Conservation (phyloP, 2,113 vertebrate species). For the Brachypodius melanocephalos region DNA sequence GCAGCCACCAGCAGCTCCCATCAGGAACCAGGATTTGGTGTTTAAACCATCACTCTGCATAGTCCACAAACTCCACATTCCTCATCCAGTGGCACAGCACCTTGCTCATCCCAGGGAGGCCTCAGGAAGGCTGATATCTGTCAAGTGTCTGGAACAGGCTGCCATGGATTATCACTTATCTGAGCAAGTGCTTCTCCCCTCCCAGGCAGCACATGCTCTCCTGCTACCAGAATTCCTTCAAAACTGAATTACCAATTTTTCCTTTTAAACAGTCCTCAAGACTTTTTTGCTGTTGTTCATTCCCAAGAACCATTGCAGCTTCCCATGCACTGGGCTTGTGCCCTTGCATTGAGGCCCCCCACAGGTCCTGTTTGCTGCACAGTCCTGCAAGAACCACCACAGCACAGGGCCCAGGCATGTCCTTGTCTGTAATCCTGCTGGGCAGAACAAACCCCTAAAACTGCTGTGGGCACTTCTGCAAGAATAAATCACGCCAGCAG, state of each 20-base stretch:
- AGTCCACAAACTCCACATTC: background rate
- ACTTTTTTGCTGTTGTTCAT: background rate
- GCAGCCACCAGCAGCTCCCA: background rate
- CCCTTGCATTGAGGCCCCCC: accelerated
- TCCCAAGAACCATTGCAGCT: background rate
- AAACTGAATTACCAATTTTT: background rate
- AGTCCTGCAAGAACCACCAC: background rate
- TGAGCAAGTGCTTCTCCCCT: background rate
- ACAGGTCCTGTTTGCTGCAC: accelerated
- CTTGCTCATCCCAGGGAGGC: background rate
- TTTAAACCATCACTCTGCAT: background rate
- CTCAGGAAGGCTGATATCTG: background rate
- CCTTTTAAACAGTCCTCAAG: background rate
- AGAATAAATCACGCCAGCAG: background rate
- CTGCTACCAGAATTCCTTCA: background rate
- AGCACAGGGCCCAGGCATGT: background rate
- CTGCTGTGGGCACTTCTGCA: background rate
- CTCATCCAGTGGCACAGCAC: background rate
- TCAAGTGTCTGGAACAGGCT: background rate
- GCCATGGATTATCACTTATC: background rate
- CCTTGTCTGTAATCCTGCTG: background rate
- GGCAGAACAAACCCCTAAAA: background rate
- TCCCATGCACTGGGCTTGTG: background rate
- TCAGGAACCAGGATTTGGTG: background rate
- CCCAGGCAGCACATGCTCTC: background rate